Percentiles rank a stretch among this genome's conserved stretches.
Conservation (phyloP, 1,140 invertebrate species). For the Brachionus manjavacas region DNA sequence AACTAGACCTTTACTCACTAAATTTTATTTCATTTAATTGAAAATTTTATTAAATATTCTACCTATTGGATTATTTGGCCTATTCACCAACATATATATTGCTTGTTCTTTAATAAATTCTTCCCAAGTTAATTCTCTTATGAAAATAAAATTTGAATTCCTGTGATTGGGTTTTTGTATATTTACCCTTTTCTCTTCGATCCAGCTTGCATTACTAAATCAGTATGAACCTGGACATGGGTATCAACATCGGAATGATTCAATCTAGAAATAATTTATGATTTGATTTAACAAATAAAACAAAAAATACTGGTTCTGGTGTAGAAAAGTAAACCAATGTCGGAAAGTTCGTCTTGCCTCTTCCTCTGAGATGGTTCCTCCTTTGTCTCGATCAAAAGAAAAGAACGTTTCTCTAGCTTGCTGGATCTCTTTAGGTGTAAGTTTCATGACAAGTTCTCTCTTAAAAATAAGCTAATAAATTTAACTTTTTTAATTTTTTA, state of each 20-base stretch:
- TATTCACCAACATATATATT: constrained; percentile 34
- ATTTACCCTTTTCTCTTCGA: not conserved
- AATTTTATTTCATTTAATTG: not conserved
- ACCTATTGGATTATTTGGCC: constrained; percentile 36
- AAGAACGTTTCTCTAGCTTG: constrained; percentile 33
- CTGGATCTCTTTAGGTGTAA: constrained; percentile 24
- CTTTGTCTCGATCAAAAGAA: constrained; percentile 23
- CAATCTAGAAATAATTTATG: not conserved
- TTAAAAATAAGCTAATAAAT: not conserved
- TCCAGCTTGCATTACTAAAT: constrained; percentile 1
- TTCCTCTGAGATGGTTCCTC: constrained; percentile 33
- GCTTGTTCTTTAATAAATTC: constrained; percentile 25
- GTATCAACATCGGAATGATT: constrained; percentile 15
- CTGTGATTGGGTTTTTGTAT: not conserved
- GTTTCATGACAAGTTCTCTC: constrained; percentile 13
- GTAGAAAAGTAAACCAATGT: constrained; percentile 37
- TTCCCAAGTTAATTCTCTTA: constrained; percentile 28
- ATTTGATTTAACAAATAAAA: not conserved
- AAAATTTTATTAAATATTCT: not conserved
- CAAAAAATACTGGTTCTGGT: constrained; percentile 22
- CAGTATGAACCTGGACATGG: constrained; percentile 30
- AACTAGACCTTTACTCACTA: not conserved
- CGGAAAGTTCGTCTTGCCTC: constrained; percentile 28
- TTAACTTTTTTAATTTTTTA: not conserved
- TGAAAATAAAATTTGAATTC: not conserved